Base-by-base conservation (phyloP, 92 coral and sea anemone species). In the Palythoa grandis region DNA sequence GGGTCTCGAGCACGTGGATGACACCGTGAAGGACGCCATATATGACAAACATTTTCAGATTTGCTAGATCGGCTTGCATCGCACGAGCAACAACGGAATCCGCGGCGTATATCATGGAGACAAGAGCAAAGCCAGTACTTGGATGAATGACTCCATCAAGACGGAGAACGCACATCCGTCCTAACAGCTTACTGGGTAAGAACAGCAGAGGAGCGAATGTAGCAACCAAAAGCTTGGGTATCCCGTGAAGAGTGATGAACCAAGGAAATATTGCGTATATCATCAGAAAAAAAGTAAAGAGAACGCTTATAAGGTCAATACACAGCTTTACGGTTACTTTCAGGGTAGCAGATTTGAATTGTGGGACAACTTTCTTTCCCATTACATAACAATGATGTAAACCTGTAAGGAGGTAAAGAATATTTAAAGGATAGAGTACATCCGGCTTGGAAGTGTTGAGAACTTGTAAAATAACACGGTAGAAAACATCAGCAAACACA, bases 341-440 rank as follows among this genome's bases (percentile, higher is more conserved):
- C 20, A 72, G 56, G 37, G 77, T 52, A 47, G 77, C 47, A 22
- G n/a, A 17, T 14, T 15, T 40, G 13, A 13, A 38, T 40, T 47
- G 77, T 16, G 77, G 77, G 77, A 72, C 39, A 12, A 72, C 54
- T 9, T 72, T 29, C 77, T n/a, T 72, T 52, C 53, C 77, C 54
- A 72, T 43, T 72, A 22, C 5, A 24, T 72, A 72, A 5, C 77
- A 72, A 16, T 72, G 77, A 39, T 72, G 77, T 17, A 72, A 72
- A n/a, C 24, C 39, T 15, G 11, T 72, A 1, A 40, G 1, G 4
- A 17, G 13, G 12, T 43, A 72, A 20, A 72, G 77, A 72, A 72
- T 4, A 3, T 72, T 72, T 17, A 39, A 0, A 17, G 77, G 77
- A 5, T 72, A 72, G 1, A 52, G 56, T 72, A 72, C n/a, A 24